phyloP scores from a whole-genome alignment of 2,888 invertebrate genomes.

The Rhagophthalmus giganteus region DNA sequence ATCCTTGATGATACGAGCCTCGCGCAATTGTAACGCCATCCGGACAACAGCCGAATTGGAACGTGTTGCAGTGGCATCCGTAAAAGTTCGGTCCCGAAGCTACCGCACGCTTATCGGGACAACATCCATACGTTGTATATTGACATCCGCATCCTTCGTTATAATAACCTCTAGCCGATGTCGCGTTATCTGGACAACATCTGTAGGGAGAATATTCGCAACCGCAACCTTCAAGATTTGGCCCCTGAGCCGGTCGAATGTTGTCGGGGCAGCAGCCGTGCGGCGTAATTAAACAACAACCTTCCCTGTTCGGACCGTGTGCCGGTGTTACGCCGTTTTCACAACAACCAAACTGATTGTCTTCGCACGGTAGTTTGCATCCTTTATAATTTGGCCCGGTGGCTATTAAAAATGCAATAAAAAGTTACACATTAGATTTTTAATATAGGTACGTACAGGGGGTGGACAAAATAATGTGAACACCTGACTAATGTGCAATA shows the following conservation, averaged over 20 bases:
- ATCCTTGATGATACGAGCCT: slow-evolving; percentile 75
- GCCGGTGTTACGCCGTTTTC: slow-evolving; percentile 81
- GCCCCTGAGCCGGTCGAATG: slow-evolving; percentile 77
- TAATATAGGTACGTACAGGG: too few species aligned
- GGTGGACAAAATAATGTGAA: too few species aligned
- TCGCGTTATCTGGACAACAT: slow-evolving; percentile 84
- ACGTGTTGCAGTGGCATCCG: slow-evolving; percentile 84
- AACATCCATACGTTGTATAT: slow-evolving; percentile 75
- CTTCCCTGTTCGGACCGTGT: slow-evolving; percentile 80
- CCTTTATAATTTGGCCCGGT: slow-evolving; percentile 72
- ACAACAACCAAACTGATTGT: slow-evolving; percentile 82
- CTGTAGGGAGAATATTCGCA: slow-evolving; percentile 77
- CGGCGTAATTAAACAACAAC: slow-evolving; percentile 73
- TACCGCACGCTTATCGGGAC: slow-evolving; percentile 76
- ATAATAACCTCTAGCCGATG: slow-evolving; percentile 75
- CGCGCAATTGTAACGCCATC: slow-evolving; percentile 77
- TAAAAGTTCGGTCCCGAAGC: slow-evolving; percentile 77
- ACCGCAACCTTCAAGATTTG: slow-evolving; percentile 75
- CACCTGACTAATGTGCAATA: too few species aligned
- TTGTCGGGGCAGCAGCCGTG: slow-evolving; percentile 94
- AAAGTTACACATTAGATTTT: slow-evolving; percentile 5
- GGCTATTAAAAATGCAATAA: slow-evolving; percentile 55
- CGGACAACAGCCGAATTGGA: slow-evolving; percentile 88
- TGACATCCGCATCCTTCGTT: slow-evolving; percentile 84
- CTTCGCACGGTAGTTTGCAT: slow-evolving; percentile 71